These are phyloP conservation scores for Metridium senile DNA, from an alignment of 92 coral and sea anemone species.

Conservation along the genomic window DNA sequence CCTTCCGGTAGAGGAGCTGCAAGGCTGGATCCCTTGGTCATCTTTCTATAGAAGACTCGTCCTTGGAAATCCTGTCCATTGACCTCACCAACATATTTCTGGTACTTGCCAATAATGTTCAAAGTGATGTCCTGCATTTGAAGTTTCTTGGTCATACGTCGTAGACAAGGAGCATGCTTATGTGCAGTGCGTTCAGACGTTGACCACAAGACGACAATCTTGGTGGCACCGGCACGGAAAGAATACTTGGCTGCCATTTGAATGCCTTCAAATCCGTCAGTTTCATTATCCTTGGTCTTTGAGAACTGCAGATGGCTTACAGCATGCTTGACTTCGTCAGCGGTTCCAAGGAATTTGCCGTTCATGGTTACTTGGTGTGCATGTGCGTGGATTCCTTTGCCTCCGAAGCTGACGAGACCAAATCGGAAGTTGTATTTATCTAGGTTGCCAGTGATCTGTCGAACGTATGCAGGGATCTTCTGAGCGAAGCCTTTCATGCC, in stretches of 20 bases:
- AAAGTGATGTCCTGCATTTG: conserved; percentile 82
- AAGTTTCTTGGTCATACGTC: conserved; percentile 60
- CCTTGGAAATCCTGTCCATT: conserved; percentile 83
- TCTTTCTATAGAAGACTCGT: conserved; percentile 62
- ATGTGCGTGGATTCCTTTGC: conserved; percentile 64
- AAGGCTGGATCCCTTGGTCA: conserved; percentile 43
- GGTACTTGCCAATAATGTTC: conserved; percentile 91
- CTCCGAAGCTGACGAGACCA: conserved; percentile 94
- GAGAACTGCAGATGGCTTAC: conserved; percentile 80
- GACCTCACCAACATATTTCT: conserved; percentile 47
- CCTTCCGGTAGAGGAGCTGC: conserved; percentile 67
- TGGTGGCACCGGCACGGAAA: conserved; percentile 86
- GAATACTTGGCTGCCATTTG: conserved; percentile 61
- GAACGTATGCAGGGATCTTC: conserved; percentile 65
- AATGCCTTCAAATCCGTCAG: conserved; percentile 85
- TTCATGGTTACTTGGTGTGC: conserved; percentile 86
- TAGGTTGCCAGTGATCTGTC: conserved; percentile 47
- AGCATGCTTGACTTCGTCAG: conserved; percentile 54
- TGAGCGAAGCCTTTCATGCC: conserved; percentile 63
- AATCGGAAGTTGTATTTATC: conserved; percentile 74
- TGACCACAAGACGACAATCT: conserved; percentile 85
- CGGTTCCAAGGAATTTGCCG: conserved; percentile 79
- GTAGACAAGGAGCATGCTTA: conserved; percentile 34
- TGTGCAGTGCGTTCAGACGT: conserved; percentile 66
- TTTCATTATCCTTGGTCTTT: conserved; percentile 58